Evolutionary conservation across 2,113 vertebrate genomes (phyloP).

Genomic region (Saguinus imperator): DNA sequence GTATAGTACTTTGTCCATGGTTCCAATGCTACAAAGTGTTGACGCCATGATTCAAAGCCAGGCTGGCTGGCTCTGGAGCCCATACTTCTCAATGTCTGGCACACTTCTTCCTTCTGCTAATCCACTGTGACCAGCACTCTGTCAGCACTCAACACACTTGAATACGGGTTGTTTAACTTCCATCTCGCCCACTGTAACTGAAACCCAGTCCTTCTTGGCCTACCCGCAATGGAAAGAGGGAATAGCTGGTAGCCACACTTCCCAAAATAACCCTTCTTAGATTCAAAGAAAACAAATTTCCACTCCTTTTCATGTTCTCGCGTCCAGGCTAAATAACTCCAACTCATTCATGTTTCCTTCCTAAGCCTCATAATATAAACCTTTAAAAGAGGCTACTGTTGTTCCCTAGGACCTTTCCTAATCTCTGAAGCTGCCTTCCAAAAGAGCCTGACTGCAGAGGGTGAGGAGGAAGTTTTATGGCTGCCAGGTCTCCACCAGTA

Average conservation of each 20-base stretch:
- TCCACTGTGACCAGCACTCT: neutral
- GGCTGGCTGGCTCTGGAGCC: neutral
- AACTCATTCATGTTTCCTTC: constrained; percentile 1
- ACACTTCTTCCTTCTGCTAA: neutral
- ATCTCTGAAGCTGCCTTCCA: neutral
- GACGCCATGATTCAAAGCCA: neutral
- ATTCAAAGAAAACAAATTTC: constrained; percentile 39
- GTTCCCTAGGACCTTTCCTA: neutral
- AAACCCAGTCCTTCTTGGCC: neutral
- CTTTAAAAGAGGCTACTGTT: neutral
- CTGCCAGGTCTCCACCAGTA: neutral
- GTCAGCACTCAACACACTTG: neutral
- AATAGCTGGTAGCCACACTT: neutral
- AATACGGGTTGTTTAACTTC: neutral
- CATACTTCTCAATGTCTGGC: neutral
- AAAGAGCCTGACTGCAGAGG: neutral
- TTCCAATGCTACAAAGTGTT: neutral
- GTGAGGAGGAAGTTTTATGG: neutral
- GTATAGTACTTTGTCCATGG: neutral
- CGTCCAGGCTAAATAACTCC: neutral
- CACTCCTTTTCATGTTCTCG: neutral
- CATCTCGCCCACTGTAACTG: neutral
- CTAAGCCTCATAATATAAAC: neutral
- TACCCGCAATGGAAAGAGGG: neutral
- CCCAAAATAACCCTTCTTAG: constrained; percentile 14